Evolutionary conservation across 2,797 vertebrate species (phyloP).

Genomic region (Euthynnus affinis): DNA sequence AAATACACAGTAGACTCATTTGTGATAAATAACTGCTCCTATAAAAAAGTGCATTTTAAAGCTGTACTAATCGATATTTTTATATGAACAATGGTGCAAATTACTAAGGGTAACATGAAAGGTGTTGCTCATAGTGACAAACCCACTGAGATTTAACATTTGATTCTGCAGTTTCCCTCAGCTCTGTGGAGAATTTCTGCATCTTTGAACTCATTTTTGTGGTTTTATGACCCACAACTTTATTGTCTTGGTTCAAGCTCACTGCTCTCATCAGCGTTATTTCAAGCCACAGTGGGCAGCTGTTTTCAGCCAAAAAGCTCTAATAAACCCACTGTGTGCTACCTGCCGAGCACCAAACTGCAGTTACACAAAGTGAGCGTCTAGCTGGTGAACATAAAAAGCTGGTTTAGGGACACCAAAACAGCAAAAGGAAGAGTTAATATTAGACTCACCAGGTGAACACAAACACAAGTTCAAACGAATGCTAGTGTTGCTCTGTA

Average conservation of each 20-base stretch:
- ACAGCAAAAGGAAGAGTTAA: neutral
- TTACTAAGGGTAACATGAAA: conserved; percentile 14
- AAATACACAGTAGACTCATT: conserved; percentile 22
- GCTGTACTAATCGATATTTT: conserved; percentile 19
- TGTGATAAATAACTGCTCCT: conserved; percentile 18
- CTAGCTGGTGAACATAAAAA: too few relatives aligned
- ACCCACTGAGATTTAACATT: too few relatives aligned
- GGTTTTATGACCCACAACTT: conserved; percentile 2
- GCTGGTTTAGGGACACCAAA: too few relatives aligned
- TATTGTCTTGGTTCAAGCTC: neutral
- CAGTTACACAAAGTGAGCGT: too few relatives aligned
- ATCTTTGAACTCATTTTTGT: neutral
- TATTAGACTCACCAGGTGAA: neutral
- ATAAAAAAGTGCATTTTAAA: conserved; percentile 12
- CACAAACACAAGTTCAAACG: neutral
- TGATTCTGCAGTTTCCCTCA: too few relatives aligned
- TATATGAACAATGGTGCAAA: neutral
- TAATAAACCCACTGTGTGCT: neutral
- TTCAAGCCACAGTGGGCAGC: conserved; percentile 1
- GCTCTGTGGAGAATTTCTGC: neutral
- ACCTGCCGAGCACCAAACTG: too few relatives aligned
- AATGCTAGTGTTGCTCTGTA: neutral
- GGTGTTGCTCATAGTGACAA: neutral
- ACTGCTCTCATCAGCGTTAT: neutral
- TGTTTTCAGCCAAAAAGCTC: neutral